Evolutionary conservation across 2,113 vertebrate genomes (phyloP).

Genomic region (Ophthalmolycus amberensis): DNA sequence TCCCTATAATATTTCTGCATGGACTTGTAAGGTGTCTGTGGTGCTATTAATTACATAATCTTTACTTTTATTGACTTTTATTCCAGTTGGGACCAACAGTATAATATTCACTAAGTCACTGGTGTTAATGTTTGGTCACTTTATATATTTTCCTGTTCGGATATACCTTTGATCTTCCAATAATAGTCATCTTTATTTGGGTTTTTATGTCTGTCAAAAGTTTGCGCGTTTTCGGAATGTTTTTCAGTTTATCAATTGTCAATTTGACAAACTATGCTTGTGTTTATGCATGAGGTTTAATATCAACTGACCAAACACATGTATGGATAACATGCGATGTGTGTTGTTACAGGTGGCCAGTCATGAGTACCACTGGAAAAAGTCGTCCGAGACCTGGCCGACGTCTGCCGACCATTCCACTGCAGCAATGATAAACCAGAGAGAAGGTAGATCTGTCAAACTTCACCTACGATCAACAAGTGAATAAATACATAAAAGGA

Average conservation of each 20-base stretch:
- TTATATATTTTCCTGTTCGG: background rate
- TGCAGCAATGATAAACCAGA: constrained; percentile 78
- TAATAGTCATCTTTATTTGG: background rate
- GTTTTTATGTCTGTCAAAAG: background rate
- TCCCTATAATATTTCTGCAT: background rate
- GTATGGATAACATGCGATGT: background rate
- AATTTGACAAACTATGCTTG: background rate
- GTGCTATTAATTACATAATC: background rate
- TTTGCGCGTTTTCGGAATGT: background rate
- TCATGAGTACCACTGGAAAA: constrained; percentile 87
- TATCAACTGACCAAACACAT: background rate
- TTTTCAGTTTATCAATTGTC: background rate
- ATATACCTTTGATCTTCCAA: background rate
- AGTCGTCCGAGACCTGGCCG: constrained; percentile 89
- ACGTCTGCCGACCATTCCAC: constrained; percentile 91
- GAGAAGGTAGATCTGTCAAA: constrained; percentile 85
- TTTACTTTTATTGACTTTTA: background rate
- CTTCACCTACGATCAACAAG: background rate
- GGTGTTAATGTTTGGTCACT: background rate
- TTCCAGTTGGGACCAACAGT: background rate
- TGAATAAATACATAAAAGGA: background rate
- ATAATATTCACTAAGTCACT: background rate
- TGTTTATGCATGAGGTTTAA: background rate
- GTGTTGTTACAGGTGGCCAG: constrained; percentile 80
- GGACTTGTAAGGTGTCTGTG: background rate